A percentile compares a stretch with the other conserved stretches of the same genome.
Conservation (phyloP, 2,888 invertebrate genomes). For the Taphrorychus bicolor region DNA sequence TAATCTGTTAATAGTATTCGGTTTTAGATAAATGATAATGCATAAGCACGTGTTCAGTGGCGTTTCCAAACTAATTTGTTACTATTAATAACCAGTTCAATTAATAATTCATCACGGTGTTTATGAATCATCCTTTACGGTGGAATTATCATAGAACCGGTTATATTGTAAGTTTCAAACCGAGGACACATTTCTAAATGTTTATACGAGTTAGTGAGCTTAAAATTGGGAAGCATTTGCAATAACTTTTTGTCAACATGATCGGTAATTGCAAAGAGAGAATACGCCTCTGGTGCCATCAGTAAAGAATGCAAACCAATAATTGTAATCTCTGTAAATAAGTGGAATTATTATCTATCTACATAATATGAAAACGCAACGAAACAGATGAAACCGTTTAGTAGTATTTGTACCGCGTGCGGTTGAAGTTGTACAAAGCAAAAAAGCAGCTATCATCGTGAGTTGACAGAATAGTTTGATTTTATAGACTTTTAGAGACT, state of each 20-base stretch:
- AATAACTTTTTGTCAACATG: too few relatives aligned
- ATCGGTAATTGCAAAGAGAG: too few relatives aligned
- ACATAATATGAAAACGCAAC: conserved; percentile 21
- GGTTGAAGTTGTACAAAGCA: background rate
- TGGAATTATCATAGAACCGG: background rate
- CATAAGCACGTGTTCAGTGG: background rate
- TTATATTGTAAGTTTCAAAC: too few relatives aligned
- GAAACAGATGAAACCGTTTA: background rate
- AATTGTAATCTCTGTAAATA: conserved; percentile 24
- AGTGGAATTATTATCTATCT: conserved; percentile 18
- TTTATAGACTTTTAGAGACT: background rate
- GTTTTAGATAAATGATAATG: background rate
- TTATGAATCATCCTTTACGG: background rate
- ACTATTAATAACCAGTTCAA: background rate
- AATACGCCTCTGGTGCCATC: background rate
- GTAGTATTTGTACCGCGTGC: background rate
- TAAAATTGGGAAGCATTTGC: too few relatives aligned
- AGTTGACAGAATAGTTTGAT: background rate
- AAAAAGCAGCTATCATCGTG: background rate
- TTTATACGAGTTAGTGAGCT: too few relatives aligned
- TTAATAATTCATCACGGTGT: background rate
- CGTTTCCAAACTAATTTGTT: background rate
- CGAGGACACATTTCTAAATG: too few relatives aligned
- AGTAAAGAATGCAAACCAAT: background rate
- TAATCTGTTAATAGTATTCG: background rate